A percentile compares a stretch with the other conserved stretches of the same genome.
Evolutionary conservation across 2,888 invertebrate species (phyloP).

Genomic region (Rapana venosa): DNA sequence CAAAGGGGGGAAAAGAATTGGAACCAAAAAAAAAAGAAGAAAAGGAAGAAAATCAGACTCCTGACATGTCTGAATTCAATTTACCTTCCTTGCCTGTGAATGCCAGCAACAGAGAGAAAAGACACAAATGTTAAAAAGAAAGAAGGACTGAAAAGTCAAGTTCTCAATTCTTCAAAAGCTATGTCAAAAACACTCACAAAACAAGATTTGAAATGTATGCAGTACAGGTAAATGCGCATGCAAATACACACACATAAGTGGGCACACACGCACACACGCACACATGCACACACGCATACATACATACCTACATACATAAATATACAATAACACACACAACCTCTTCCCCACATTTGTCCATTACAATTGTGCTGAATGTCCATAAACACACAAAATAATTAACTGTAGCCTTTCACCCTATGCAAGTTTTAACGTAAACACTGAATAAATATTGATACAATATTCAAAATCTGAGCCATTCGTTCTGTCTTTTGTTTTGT

Average conservation of each 20-base stretch:
- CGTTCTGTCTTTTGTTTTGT: no score
- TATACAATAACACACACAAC: not conserved
- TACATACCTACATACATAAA: not conserved
- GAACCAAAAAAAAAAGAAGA: no score
- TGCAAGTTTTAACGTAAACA: no score
- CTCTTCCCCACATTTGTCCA: not conserved
- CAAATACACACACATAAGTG: not conserved
- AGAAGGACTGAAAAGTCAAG: not conserved
- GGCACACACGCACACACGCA: not conserved
- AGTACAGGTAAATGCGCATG: not conserved
- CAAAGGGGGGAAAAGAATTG: no score
- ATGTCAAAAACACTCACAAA: not conserved
- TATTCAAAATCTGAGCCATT: no score
- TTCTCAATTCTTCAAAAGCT: not conserved
- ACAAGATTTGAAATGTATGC: no score
- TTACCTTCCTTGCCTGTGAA: not conserved
- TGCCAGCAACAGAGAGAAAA: conserved; percentile 10
- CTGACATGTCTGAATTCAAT: not conserved
- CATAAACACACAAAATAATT: no score
- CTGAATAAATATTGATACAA: no score
- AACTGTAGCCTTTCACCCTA: no score
- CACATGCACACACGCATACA: no score
- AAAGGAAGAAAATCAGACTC: not conserved
- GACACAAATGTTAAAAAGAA: not conserved
- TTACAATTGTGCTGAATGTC: no score